Conservation (phyloP, 2,888 invertebrate species). For the Cephus sareptanus region DNA sequence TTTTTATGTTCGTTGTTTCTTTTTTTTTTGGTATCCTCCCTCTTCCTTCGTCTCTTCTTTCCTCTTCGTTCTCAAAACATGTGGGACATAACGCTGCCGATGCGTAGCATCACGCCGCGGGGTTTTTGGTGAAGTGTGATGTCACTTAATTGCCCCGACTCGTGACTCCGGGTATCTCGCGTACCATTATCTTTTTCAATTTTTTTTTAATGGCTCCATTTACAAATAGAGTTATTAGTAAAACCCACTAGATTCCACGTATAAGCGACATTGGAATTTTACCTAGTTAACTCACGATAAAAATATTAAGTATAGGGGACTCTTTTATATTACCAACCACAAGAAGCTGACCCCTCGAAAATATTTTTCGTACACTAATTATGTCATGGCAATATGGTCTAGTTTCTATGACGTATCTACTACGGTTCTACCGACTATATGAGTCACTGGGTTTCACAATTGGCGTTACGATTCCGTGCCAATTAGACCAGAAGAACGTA, state of each 20-base stretch:
- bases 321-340: not conserved
- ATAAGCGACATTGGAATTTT: not conserved
- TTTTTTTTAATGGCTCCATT: not conserved
- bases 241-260: not conserved
- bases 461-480: not conserved
- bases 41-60: not conserved
- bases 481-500: not conserved
- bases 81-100: not conserved
- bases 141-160: not conserved
- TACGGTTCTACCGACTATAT: not conserved
- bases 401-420: not conserved
- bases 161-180: not conserved
- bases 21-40: slow-evolving; percentile 11
- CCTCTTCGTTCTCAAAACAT: not conserved
- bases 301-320: not conserved
- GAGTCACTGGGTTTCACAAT: not conserved
- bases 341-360: not conserved
- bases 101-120: not conserved
- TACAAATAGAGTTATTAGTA: not conserved
- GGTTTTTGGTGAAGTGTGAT: not conserved
- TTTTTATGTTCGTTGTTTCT: slow-evolving; percentile 16
- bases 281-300: not conserved
- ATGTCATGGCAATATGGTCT: not conserved
- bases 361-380: not conserved
- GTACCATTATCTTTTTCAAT: not conserved